Base-by-base conservation (phyloP, 2,113 vertebrate genomes). In the Cariama cristata region DNA sequence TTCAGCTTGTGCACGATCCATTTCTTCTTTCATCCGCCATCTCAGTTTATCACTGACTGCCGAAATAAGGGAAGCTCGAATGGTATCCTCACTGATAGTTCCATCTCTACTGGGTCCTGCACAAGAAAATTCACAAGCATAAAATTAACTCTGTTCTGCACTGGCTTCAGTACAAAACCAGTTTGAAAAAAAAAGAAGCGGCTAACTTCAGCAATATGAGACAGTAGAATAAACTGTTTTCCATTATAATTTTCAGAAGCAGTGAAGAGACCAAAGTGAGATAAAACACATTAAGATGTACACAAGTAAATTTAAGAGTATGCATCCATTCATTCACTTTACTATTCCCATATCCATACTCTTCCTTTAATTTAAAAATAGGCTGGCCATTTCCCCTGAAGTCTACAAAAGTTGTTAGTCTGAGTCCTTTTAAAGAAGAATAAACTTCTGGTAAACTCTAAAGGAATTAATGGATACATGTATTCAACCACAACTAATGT, bases 21-120 rank as follows among this genome's bases (percentile, higher is more conserved):
- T 99, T 97, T 99, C 99, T 94, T 99, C 99, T 86, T 99, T 99
- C 99, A 99, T 99, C 76, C 99, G 98, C 99, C 99, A 99, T 86
- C 99, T 98, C 90, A 99, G 98, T 79, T 99, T 99, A 96, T 99
- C 99, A 11, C 99, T 99, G 93, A 99, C 99, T 0, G 99, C 99
- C 0, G 99, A 99, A 90, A 99, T 99, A 50, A 99, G 99, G 58
- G 99, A 99, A 2, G 99, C 99, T 9, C 99, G 98, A 92, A 99
- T 99, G 64, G 99, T 99, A 96, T 99, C 99, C 95, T 99, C 99
- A 0, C 99, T 99, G 64, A 99, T 99, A 81, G 99, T 99, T 74
- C 99, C 99, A 38, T 99, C 99, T 86, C 99, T 98, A 80, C 98
- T 99, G 49, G 99, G 99, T 50, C 99, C 99, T 99, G 96, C 47